Percentiles rank a stretch among this genome's conserved stretches.
These are phyloP conservation scores for Leptarthrus brevirostris DNA, from an alignment of 2,888 invertebrate species.

Conservation along the genomic window DNA sequence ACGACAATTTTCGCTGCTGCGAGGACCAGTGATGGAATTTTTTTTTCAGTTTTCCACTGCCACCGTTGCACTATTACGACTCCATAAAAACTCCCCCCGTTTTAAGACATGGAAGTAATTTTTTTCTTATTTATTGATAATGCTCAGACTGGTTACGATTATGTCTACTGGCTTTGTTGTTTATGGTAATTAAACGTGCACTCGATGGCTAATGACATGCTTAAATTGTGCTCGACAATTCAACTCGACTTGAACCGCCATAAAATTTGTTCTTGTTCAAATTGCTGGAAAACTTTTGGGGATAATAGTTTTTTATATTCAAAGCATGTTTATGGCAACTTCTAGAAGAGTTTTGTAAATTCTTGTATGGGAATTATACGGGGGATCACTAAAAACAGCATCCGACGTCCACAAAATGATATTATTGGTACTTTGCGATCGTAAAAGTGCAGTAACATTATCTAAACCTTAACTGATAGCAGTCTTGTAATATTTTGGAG, in stretches of 20 bases:
- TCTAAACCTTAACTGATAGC: too few relatives aligned
- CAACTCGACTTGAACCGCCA: neutral
- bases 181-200: slow-evolving; percentile 47
- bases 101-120: slow-evolving; percentile 24
- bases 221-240: slow-evolving; percentile 33
- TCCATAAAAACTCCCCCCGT: slow-evolving; percentile 29
- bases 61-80: slow-evolving; percentile 31
- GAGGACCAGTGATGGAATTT: slow-evolving; percentile 35
- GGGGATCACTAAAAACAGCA: too few relatives aligned
- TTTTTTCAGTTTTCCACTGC: neutral
- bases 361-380: too few relatives aligned
- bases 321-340: too few relatives aligned
- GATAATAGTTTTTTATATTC: too few relatives aligned
- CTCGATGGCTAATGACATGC: slow-evolving; percentile 46
- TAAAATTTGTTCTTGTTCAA: slow-evolving; percentile 2
- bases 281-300: neutral
- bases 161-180: slow-evolving; percentile 28
- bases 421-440: too few relatives aligned
- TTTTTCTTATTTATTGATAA: slow-evolving; percentile 46
- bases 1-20: slow-evolving; percentile 43
- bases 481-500: too few relatives aligned
- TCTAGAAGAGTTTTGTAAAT: too few relatives aligned
- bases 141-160: slow-evolving; percentile 40
- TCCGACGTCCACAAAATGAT: too few relatives aligned
- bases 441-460: too few relatives aligned